These are phyloP conservation scores for Blennius ocellaris DNA, from an alignment of 2,113 vertebrate species.

Conservation along the genomic window DNA sequence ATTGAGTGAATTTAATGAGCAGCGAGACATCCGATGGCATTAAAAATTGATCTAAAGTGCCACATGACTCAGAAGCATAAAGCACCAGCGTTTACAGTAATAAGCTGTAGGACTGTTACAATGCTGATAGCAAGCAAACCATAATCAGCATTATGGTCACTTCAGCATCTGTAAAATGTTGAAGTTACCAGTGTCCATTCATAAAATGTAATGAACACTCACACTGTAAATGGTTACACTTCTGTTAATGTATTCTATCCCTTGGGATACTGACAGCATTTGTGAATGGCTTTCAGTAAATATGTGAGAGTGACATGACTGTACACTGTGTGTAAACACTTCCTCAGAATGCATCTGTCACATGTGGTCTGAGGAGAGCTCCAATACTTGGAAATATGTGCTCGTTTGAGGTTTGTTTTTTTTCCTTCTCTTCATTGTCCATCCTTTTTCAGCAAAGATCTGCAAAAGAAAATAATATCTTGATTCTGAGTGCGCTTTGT, in stretches of 20 bases:
- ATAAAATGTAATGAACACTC: slow-evolving; percentile 68
- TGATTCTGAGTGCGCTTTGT: slow-evolving; percentile 57
- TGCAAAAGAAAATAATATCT: slow-evolving; percentile 38
- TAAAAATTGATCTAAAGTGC: slow-evolving; percentile 46
- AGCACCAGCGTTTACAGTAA: slow-evolving; percentile 48
- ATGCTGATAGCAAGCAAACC: slow-evolving; percentile 44
- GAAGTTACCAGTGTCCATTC: slow-evolving; percentile 48
- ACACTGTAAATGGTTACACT: slow-evolving; percentile 52
- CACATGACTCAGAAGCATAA: slow-evolving; percentile 67
- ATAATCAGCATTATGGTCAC: slow-evolving; percentile 61
- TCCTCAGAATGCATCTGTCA: not conserved
- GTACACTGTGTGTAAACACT: not conserved
- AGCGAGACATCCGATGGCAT: slow-evolving; percentile 1
- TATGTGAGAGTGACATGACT: slow-evolving; percentile 4
- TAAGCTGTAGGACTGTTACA: slow-evolving; percentile 43
- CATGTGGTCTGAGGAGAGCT: not conserved
- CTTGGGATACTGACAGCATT: slow-evolving; percentile 24
- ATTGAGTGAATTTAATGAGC: slow-evolving; percentile 8
- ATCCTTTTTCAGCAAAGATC: slow-evolving; percentile 15
- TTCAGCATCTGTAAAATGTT: slow-evolving; percentile 50
- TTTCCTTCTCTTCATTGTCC: not conserved
- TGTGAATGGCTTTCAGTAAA: slow-evolving; percentile 25
- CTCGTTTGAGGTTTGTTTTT: not conserved
- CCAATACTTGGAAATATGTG: not conserved
- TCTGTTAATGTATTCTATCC: slow-evolving; percentile 31